Evolutionary conservation across 2,797 vertebrate species (phyloP), one percentile per base, ranked within the genome.

Genomic region (Malurus leucopterus): DNA sequence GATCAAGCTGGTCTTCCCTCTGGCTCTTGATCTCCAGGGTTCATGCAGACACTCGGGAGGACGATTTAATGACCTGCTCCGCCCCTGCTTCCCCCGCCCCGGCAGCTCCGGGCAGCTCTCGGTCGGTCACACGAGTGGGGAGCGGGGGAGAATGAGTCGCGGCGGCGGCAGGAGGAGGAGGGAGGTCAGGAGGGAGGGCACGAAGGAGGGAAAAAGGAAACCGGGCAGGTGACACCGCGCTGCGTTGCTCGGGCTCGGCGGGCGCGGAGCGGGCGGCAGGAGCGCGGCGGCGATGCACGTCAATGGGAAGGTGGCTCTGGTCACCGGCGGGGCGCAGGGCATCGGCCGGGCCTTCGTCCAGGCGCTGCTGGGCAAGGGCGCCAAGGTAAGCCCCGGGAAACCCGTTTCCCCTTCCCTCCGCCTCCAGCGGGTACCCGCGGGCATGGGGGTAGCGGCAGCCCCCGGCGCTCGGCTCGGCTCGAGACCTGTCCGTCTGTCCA

Each of bases 321-420:
- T 99, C 93, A 99, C 98, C 2, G 98, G 98, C 34, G 98, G 98
- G 11, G 98, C 98, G 20, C 98, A 99, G 95, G 98, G 98, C 86
- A 98, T 99, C 17, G 98, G 98, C 51, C 94, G 95, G 58, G 98
- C 98, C 1, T 95, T 96, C n/a, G 96, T 93, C 1, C 96, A 97
- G 76, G 97, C 95, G 40, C 95, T 98, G 90, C 94, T 98, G 89
- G 92, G 92, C 85, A 97, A 97, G 84, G 97, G 97, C 11, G 97
- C 97, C 30, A 97, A 97, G 96, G 97, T 96, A 64, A 94, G 91
- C 6, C n/a, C 51, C 23, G 29, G 21, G 8, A 3, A 24, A 23
- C 1, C 2, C 9, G n/a, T 40, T 5, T 8, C 24, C 16, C 20
- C n/a, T 20, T 8, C 20, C 34, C n/a, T 32, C 57, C 13, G 22